These are phyloP conservation scores for Clostera curtula DNA, from an alignment of 2,888 invertebrate genomes.

Conservation along the genomic window DNA sequence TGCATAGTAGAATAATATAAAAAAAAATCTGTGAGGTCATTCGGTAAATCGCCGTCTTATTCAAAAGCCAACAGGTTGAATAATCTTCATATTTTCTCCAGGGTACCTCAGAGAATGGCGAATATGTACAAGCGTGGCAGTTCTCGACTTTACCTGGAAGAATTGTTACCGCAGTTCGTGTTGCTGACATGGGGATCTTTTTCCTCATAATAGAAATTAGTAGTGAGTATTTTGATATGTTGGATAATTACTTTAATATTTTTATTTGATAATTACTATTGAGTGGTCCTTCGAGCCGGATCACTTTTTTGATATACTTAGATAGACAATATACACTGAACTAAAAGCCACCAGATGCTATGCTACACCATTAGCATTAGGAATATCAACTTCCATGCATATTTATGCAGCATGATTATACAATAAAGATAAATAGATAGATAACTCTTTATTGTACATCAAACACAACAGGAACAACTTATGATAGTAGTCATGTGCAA, in stretches of 20 bases:
- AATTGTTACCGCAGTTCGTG: constrained; percentile 57
- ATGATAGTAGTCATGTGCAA: too few relatives aligned
- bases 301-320: too few relatives aligned
- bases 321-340: too few relatives aligned
- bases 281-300: too few relatives aligned
- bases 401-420: too few relatives aligned
- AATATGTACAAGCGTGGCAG: constrained; percentile 66
- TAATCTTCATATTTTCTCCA: constrained; percentile 18
- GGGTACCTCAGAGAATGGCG: constrained; percentile 61
- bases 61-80: neutral
- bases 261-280: neutral
- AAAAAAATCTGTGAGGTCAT: neutral
- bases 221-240: constrained; percentile 33
- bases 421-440: too few relatives aligned
- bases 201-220: constrained; percentile 61
- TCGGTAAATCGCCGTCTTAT: neutral
- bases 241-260: neutral
- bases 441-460: too few relatives aligned
- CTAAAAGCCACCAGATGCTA: too few relatives aligned
- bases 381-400: too few relatives aligned
- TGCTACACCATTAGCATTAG: too few relatives aligned
- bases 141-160: constrained; percentile 54
- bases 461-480: too few relatives aligned
- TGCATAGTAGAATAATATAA: too few relatives aligned
- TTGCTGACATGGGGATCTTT: constrained; percentile 65